Percentiles rank a stretch among this genome's conserved stretches.
phyloP scores from a whole-genome alignment of 2,797 vertebrate genomes.

The Mormyrus proboscirostris region DNA sequence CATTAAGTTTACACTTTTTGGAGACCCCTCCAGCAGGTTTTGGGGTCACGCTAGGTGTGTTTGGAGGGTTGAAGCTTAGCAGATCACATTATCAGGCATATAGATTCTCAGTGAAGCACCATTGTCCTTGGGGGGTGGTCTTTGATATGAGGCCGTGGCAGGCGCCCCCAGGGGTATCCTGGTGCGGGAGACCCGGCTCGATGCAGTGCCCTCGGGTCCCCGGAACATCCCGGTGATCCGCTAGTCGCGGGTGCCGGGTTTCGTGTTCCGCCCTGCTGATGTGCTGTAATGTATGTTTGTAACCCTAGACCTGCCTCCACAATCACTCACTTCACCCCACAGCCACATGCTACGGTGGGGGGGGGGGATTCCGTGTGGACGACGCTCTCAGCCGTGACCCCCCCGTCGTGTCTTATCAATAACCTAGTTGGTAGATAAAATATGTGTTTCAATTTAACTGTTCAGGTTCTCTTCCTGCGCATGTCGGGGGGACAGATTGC shows the following conservation, averaged over 20 bases:
- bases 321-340: background rate
- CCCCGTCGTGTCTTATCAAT: background rate
- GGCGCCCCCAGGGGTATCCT: background rate
- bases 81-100: background rate
- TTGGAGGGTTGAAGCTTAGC: background rate
- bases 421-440: background rate
- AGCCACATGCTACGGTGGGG: background rate
- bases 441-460: background rate
- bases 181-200: background rate
- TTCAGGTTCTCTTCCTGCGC: background rate
- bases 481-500: background rate
- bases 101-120: background rate
- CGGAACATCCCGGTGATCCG: background rate
- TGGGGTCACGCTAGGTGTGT: background rate
- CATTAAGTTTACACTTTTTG: background rate
- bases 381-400: background rate
- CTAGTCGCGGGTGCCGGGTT: background rate
- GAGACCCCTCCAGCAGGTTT: background rate
- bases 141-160: background rate
- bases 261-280: background rate
- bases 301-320: background rate
- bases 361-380: background rate
- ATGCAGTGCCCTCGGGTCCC: background rate
- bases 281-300: background rate
- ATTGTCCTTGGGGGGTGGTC: background rate